phyloP scores from a whole-genome alignment of 2,888 invertebrate species.

The Dasysyrphus albostriatus region DNA sequence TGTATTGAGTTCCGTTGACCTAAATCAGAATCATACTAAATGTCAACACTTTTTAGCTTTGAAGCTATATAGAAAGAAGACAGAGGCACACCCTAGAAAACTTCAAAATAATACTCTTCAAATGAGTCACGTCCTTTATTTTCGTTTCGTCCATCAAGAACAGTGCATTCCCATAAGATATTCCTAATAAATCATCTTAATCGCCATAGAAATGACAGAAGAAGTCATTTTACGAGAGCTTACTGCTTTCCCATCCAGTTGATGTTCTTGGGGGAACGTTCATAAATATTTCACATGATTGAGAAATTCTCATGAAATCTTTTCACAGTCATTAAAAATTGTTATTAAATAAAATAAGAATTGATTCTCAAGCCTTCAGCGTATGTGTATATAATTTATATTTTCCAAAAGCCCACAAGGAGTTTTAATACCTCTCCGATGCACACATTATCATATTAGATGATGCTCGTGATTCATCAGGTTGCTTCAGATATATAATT shows the following conservation, averaged over 20 bases:
- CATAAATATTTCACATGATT: conserved; percentile 7
- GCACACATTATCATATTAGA: conserved; percentile 16
- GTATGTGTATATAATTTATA: neutral
- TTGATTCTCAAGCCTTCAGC: conserved; percentile 15
- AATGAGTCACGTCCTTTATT: neutral
- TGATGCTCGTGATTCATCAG: conserved; percentile 17
- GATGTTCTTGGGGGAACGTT: neutral
- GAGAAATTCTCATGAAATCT: conserved; percentile 12
- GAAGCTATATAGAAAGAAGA: no score
- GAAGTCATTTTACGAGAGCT: neutral
- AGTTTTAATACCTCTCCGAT: neutral
- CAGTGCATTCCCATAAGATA: neutral
- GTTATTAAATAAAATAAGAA: conserved; percentile 22
- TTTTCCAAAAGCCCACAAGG: conserved; percentile 28
- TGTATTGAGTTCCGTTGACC: fast-evolving
- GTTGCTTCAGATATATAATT: conserved; percentile 11
- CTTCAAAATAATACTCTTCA: neutral
- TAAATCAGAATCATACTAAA: neutral
- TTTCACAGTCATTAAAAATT: conserved; percentile 15
- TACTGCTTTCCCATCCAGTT: neutral
- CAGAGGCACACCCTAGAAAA: neutral
- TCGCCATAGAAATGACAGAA: neutral
- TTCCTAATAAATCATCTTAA: neutral
- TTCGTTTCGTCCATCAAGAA: neutral
- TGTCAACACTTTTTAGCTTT: neutral